These are phyloP conservation scores for Galaxias olidus DNA, from an alignment of 2,797 vertebrate genomes.

Conservation along the genomic window DNA sequence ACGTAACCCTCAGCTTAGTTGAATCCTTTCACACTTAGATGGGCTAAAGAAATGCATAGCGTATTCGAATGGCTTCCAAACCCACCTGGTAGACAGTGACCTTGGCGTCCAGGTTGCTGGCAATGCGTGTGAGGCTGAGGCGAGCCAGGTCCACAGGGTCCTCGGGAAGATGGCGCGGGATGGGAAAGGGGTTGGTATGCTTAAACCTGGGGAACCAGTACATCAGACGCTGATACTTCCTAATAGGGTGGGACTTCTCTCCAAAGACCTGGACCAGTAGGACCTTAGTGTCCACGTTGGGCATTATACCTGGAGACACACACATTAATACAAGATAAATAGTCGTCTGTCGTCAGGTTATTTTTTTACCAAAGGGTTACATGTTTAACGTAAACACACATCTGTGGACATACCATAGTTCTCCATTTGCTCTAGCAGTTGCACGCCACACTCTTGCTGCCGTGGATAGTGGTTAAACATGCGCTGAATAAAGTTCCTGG, in stretches of 20 bases:
- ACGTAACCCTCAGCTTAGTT: too few species aligned
- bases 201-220: slow-evolving; percentile 90
- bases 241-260: slow-evolving; percentile 79
- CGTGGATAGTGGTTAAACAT: slow-evolving; percentile 89
- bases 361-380: neutral
- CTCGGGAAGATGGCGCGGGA: slow-evolving; percentile 73
- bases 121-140: slow-evolving; percentile 79
- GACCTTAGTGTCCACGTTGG: slow-evolving; percentile 83
- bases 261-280: slow-evolving; percentile 86
- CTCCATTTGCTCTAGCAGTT: slow-evolving; percentile 90
- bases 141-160: slow-evolving; percentile 81
- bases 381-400: neutral
- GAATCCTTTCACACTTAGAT: too few species aligned
- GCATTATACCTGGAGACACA: slow-evolving; percentile 77
- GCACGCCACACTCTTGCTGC: slow-evolving; percentile 87
- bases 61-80: neutral
- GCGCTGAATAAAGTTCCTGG: slow-evolving; percentile 80
- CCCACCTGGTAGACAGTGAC: slow-evolving; percentile 84
- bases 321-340: too few species aligned
- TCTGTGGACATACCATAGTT: slow-evolving; percentile 72
- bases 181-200: slow-evolving; percentile 80
- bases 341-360: too few species aligned
- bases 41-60: neutral
- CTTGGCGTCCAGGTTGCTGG: slow-evolving; percentile 73
- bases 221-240: slow-evolving; percentile 84